Base-by-base conservation (phyloP, 2,888 invertebrate species). In the Diarsia dahlii region DNA sequence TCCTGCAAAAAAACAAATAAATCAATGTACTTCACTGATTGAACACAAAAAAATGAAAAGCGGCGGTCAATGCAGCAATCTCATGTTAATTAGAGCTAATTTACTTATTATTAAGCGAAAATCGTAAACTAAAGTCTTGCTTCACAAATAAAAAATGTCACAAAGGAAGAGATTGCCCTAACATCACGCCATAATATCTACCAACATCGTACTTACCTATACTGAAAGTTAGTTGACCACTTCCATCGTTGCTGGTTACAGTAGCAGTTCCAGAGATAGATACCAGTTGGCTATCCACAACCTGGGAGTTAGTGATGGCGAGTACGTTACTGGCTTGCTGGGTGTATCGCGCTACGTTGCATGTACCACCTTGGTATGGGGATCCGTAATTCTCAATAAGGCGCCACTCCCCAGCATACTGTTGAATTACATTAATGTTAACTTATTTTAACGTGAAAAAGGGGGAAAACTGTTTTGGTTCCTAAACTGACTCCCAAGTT, bases 181-280 rank as follows among this genome's bases (percentile, higher is more conserved):
- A n/a, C 18, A 10, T 20, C 15, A 65, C 12, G 13, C 15, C 20
- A 23, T 46, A 56, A 48, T 58, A 20, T 45, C 6, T 28, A 6
- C 23, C 60, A 50, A 15, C 10, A 34, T 18, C 9, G 4, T 28
- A 63, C 91, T 90, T 83, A 90, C 97, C 93, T 91, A 97, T 97
- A 34, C 97, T 97, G 92, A 97, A 97, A 2, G 97, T 95, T 0
- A 98, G 96, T 20, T 97, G 95, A 73, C 97, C 98, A 69, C 94
- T 95, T 1, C 95, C 95, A 88, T 98, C 97, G 85, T 97, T 97
- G 0, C 97, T 97, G 20, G 97, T 89, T 0, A 92, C 28, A 10
- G 90, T 90, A 28, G 94, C 94, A 1, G 88, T 85, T 28, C 94
- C 95, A 58, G 84, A 86, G 28, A 92, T 91, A 13, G 88, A 88